Evolutionary conservation across 2,113 vertebrate genomes (phyloP).

Genomic region (Drymodes brunneopygia): DNA sequence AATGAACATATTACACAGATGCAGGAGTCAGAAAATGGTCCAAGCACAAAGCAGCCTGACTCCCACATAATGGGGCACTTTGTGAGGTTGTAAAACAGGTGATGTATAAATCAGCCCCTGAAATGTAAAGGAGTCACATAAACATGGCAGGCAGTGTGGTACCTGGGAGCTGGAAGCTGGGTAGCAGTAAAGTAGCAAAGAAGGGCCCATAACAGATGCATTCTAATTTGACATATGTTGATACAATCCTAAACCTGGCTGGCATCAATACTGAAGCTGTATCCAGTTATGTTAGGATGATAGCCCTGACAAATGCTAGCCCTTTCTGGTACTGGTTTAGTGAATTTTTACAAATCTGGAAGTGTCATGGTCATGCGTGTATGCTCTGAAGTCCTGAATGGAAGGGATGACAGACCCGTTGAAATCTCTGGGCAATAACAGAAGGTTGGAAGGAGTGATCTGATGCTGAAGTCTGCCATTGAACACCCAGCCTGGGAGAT

Average conservation of each 20-base stretch:
- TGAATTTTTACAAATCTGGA: neutral
- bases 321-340: neutral
- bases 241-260: neutral
- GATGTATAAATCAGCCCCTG: neutral
- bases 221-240: neutral
- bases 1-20: neutral
- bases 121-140: neutral
- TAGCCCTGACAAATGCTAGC: neutral
- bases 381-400: neutral
- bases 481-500: neutral
- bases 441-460: constrained; percentile 10
- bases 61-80: neutral
- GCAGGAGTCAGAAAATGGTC: neutral
- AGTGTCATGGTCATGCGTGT: neutral
- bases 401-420: neutral
- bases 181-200: neutral
- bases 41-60: neutral
- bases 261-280: neutral
- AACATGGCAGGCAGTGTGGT: neutral
- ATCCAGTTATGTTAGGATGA: neutral
- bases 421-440: constrained; percentile 20
- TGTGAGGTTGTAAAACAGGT: neutral
- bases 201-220: neutral
- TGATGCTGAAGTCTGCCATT: neutral
- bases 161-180: neutral